Evolutionary conservation across 2,113 vertebrate genomes (phyloP).

Genomic region (Platichthys flesus): DNA sequence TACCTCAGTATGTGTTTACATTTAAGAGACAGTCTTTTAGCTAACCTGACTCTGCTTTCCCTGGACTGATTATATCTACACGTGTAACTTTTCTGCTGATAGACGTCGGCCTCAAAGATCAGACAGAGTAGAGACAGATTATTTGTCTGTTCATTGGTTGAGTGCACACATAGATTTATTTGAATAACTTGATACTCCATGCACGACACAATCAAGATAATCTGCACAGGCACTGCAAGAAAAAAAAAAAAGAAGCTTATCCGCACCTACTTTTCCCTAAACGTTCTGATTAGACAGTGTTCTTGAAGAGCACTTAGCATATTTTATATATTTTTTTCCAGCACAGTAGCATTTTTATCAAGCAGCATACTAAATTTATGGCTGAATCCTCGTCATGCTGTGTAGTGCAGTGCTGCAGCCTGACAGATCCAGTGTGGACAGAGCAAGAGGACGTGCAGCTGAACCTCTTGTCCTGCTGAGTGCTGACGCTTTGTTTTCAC

Average conservation of each 20-base stretch:
- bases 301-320: too few species aligned
- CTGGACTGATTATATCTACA: too few species aligned
- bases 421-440: background rate
- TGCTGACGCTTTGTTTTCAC: conserved; percentile 33
- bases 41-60: too few species aligned
- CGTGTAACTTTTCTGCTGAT: too few species aligned
- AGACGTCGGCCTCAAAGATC: background rate
- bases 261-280: too few species aligned
- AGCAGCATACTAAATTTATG: background rate
- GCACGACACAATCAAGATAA: background rate
- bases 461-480: conserved; percentile 19
- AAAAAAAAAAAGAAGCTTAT: too few species aligned
- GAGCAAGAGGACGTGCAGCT: conserved; percentile 15
- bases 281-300: too few species aligned
- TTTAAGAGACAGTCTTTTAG: too few species aligned
- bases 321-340: background rate
- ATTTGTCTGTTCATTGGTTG: too few species aligned
- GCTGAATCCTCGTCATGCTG: background rate
- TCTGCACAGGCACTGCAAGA: too few species aligned
- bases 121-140: background rate
- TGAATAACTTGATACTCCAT: background rate
- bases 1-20: too few species aligned
- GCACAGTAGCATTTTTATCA: too few species aligned
- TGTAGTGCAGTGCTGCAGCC: background rate
- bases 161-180: background rate